These are phyloP conservation scores for Ischnus inquisitorius DNA, from an alignment of 2,888 invertebrate species.

Conservation along the genomic window DNA sequence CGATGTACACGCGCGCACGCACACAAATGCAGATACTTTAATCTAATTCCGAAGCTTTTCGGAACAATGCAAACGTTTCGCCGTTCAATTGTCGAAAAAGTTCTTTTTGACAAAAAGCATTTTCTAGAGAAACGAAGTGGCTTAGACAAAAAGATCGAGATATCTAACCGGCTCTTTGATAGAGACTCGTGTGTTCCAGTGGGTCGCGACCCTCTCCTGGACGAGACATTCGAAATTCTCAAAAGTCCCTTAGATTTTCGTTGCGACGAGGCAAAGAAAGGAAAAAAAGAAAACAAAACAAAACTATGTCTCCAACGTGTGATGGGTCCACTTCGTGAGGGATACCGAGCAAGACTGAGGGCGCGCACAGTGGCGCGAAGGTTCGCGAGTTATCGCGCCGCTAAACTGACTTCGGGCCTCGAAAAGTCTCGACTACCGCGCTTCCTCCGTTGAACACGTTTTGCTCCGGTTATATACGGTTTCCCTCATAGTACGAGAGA, in stretches of 20 bases:
- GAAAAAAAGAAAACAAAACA: slow-evolving; percentile 56
- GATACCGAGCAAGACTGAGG: slow-evolving; percentile 75
- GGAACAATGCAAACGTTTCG: too few species aligned
- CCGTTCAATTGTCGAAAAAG: too few species aligned
- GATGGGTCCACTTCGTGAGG: slow-evolving; percentile 70
- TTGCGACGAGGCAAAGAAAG: background rate
- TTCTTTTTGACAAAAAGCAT: too few species aligned
- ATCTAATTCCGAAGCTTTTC: too few species aligned
- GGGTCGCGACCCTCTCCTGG: slow-evolving; percentile 81
- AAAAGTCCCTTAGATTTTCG: slow-evolving; percentile 47
- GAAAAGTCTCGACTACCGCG: slow-evolving; percentile 66
- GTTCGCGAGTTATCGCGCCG: slow-evolving; percentile 62
- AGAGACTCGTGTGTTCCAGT: slow-evolving; percentile 84
- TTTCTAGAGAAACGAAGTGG: too few species aligned
- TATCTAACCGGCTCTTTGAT: slow-evolving; percentile 82
- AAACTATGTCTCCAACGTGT: background rate
- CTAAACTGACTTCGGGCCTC: slow-evolving; percentile 66
- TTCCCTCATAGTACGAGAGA: slow-evolving; percentile 16
- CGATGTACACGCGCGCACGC: too few species aligned
- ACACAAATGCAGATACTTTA: too few species aligned
- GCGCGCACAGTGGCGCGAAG: slow-evolving; percentile 46
- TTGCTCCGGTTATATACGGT: slow-evolving; percentile 50
- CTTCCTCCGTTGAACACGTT: slow-evolving; percentile 46
- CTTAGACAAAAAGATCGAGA: slow-evolving; percentile 11
- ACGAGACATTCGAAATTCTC: slow-evolving; percentile 48